Percentiles rank a stretch among this genome's conserved stretches.
Evolutionary conservation across 2,113 vertebrate genomes (phyloP).

Genomic region (Orthonyx spaldingii): DNA sequence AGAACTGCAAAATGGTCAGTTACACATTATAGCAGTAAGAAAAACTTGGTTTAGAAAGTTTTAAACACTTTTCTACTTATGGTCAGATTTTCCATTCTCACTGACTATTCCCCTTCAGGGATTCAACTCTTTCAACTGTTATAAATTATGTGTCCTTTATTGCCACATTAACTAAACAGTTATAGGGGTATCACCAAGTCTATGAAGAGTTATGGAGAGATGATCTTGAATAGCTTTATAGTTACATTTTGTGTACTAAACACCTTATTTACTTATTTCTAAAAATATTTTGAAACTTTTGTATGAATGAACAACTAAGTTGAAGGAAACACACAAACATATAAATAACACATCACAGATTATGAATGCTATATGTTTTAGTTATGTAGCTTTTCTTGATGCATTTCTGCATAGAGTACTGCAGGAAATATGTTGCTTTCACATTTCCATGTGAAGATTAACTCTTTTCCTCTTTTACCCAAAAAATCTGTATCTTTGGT

Average conservation of each 20-base stretch:
- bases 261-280: neutral
- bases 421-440: neutral
- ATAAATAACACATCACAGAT: fast-evolving
- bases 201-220: conserved; percentile 30
- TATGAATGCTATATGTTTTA: neutral
- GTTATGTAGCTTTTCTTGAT: neutral
- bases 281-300: neutral
- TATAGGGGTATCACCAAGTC: conserved; percentile 22
- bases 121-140: conserved; percentile 32
- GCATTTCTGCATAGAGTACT: neutral
- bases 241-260: neutral
- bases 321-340: neutral
- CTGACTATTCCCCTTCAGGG: neutral
- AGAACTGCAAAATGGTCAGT: neutral
- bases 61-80: neutral
- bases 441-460: neutral
- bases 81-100: conserved; percentile 33
- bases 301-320: neutral
- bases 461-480: neutral
- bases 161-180: conserved; percentile 47
- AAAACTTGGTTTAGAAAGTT: neutral
- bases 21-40: neutral
- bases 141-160: conserved; percentile 51
- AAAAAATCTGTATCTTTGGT: neutral
- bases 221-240: conserved; percentile 16